Evolutionary conservation across 2,888 invertebrate genomes (phyloP).

Genomic region (Heteromyza rotundicornis): DNA sequence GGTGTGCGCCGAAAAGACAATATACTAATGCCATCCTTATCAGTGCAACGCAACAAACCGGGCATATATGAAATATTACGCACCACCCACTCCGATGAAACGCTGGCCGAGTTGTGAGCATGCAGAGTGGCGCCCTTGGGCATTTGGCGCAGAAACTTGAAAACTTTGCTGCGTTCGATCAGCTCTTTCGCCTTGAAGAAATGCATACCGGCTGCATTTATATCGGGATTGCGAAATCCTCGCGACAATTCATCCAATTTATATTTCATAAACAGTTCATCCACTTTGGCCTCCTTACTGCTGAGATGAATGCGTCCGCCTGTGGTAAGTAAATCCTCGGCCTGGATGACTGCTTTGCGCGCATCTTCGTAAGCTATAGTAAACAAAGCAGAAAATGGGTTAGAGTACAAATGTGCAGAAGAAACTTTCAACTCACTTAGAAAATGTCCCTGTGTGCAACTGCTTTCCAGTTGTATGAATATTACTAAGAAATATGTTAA

Average conservation of each 20-base stretch:
- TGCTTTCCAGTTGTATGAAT: not conserved
- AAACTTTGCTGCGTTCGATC: conserved; percentile 67
- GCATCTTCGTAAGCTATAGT: conserved; percentile 45
- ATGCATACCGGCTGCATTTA: conserved; percentile 64
- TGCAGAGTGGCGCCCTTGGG: conserved; percentile 68
- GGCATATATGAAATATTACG: conserved; percentile 64
- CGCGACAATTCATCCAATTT: conserved; percentile 49
- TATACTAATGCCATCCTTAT: conserved; percentile 34
- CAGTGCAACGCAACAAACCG: conserved; percentile 51
- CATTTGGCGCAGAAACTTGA: conserved; percentile 65
- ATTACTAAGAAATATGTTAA: no score
- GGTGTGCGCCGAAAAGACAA: conserved; percentile 43
- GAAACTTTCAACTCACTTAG: conserved; percentile 11
- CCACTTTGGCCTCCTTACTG: conserved; percentile 45
- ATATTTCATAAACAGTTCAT: conserved; percentile 52
- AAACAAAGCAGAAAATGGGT: not conserved
- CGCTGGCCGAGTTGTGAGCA: conserved; percentile 65
- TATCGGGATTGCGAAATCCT: conserved; percentile 49
- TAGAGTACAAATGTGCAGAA: not conserved
- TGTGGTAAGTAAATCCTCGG: conserved; percentile 52
- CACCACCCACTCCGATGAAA: conserved; percentile 64
- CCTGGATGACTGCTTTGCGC: conserved; percentile 50
- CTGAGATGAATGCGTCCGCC: conserved; percentile 51
- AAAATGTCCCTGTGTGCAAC: not conserved
- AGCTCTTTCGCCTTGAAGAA: conserved; percentile 65